phyloP scores from a whole-genome alignment of 2,113 vertebrate species.

The Lagopus muta region DNA sequence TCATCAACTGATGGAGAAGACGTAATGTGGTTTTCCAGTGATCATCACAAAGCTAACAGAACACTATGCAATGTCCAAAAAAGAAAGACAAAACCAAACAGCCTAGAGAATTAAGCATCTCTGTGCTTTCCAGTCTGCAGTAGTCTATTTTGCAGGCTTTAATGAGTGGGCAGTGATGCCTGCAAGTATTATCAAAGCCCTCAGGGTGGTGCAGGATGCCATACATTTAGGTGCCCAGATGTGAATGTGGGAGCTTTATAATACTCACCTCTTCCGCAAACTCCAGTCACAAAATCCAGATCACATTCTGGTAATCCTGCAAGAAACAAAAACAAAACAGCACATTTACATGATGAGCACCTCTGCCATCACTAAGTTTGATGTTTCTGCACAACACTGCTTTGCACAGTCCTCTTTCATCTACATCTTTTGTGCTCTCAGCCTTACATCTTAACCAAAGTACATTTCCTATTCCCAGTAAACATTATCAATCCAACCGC shows the following conservation, averaged over 20 bases:
- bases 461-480: not conserved
- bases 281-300: fast-evolving
- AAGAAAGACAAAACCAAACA: not conserved
- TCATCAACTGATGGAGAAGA: not conserved
- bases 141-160: not conserved
- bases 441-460: not conserved
- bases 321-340: too few species aligned
- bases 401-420: not conserved
- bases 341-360: not conserved
- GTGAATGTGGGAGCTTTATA: not conserved
- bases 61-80: too few species aligned
- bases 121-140: not conserved
- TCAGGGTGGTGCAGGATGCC: not conserved
- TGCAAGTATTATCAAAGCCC: not conserved
- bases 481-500: not conserved
- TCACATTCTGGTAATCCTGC: not conserved
- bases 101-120: not conserved
- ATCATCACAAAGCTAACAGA: not conserved
- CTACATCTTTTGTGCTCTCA: not conserved
- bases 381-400: not conserved
- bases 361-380: not conserved
- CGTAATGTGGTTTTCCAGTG: not conserved
- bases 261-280: not conserved
- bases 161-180: not conserved
- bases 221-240: not conserved